A percentile compares a stretch with the other conserved stretches of the same genome.
Conservation (phyloP, 1,140 invertebrate species). For the Drosophila paulistorum region DNA sequence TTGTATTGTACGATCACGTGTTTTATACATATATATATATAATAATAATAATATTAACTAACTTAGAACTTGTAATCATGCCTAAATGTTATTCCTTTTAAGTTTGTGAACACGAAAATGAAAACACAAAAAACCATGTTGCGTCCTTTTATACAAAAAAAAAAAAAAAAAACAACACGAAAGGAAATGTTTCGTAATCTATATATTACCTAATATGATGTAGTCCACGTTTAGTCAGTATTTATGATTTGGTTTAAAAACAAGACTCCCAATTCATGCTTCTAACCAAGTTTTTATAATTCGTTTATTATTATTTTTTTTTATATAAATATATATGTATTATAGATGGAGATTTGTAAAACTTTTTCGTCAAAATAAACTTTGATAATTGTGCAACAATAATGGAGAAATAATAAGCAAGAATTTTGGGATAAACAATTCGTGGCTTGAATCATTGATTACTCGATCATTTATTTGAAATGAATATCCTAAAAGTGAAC, state of each 20-base stretch:
- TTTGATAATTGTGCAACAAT: slow-evolving; percentile 52
- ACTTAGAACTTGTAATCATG: slow-evolving; percentile 33
- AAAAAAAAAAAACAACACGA: slow-evolving; percentile 25
- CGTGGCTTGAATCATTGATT: too few species aligned
- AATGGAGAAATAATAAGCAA: background rate
- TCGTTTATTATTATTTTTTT: slow-evolving; percentile 25
- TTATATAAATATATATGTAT: slow-evolving; percentile 31
- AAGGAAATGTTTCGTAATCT: slow-evolving; percentile 46
- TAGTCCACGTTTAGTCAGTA: slow-evolving; percentile 47
- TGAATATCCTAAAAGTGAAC: too few species aligned
- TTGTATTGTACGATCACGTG: slow-evolving; percentile 48
- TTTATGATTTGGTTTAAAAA: slow-evolving; percentile 30
- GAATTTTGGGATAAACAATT: too few species aligned
- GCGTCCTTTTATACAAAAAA: slow-evolving; percentile 62
- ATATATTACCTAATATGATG: slow-evolving; percentile 37
- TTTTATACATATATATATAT: slow-evolving; percentile 33
- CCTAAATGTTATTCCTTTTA: slow-evolving; percentile 54
- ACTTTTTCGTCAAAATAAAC: slow-evolving; percentile 56
- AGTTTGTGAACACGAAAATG: slow-evolving; percentile 24
- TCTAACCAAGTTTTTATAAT: slow-evolving; percentile 9
- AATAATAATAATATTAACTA: slow-evolving; percentile 5
- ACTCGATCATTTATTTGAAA: too few species aligned
- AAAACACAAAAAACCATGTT: slow-evolving; percentile 49
- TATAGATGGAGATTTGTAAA: slow-evolving; percentile 33
- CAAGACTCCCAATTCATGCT: slow-evolving; percentile 31